phyloP scores from a whole-genome alignment of 92 coral and sea anemone genomes.

The Isaurus tuberculatus region DNA sequence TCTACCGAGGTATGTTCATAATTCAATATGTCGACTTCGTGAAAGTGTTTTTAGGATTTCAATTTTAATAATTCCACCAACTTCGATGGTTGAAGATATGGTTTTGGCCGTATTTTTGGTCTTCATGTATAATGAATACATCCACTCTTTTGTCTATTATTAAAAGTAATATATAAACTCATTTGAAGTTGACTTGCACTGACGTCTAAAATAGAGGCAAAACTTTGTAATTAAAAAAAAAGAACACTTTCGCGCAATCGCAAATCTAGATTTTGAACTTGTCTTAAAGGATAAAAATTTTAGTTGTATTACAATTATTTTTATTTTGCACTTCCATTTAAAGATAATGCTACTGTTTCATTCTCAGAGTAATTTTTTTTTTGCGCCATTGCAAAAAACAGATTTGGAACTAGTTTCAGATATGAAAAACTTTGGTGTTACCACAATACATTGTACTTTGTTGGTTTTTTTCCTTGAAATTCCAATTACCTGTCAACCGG shows the following conservation, averaged over 20 bases:
- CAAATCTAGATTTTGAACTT: too few relatives aligned
- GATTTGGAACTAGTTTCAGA: constrained; percentile 1
- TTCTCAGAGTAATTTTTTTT: too few relatives aligned
- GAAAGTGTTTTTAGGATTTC: too few relatives aligned
- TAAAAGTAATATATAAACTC: background rate
- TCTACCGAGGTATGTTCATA: background rate
- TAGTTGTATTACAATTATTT: too few relatives aligned
- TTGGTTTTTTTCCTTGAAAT: background rate
- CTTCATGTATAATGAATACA: constrained; percentile 3
- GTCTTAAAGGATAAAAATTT: too few relatives aligned
- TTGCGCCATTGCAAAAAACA: background rate
- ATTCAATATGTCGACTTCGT: too few relatives aligned
- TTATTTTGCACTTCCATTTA: too few relatives aligned
- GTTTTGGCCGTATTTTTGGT: background rate
- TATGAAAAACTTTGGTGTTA: background rate
- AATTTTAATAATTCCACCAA: too few relatives aligned
- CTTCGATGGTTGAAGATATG: background rate
- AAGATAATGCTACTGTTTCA: too few relatives aligned
- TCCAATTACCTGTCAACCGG: background rate
- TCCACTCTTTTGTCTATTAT: background rate
- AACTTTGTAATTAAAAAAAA: background rate
- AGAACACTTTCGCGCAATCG: background rate
- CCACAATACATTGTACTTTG: background rate
- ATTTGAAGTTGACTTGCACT: background rate
- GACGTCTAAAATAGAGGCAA: background rate